phyloP scores from a whole-genome alignment of 2,797 vertebrate genomes.

The Otolemur crassicaudatus region DNA sequence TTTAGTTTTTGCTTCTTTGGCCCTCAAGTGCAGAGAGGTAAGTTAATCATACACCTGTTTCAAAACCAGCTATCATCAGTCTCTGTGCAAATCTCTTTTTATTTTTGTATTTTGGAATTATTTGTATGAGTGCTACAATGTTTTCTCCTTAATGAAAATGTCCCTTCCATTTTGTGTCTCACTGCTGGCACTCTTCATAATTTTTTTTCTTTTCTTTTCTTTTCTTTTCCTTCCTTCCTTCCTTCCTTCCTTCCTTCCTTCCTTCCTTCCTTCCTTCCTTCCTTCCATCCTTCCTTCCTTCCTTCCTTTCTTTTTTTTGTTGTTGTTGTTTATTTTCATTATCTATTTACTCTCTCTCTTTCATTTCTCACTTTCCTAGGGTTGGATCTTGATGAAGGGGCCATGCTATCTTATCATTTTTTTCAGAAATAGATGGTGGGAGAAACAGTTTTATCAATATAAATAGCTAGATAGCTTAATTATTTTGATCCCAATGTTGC shows the following conservation, averaged over 20 bases:
- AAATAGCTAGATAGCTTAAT: not conserved
- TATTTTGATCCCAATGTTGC: not conserved
- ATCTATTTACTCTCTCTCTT: not conserved
- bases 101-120: not conserved
- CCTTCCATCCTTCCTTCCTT: too few relatives aligned
- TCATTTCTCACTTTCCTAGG: conserved; percentile 3
- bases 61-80: not conserved
- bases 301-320: not conserved
- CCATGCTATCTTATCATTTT: not conserved
- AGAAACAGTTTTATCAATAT: not conserved
- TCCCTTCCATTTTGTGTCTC: not conserved
- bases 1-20: not conserved
- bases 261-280: too few relatives aligned
- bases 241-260: too few relatives aligned
- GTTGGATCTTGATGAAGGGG: not conserved
- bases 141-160: not conserved
- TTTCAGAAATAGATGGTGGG: not conserved
- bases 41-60: not conserved
- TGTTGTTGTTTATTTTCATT: not conserved
- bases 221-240: too few relatives aligned
- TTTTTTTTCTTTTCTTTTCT: not conserved
- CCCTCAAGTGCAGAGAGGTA: not conserved
- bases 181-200: not conserved
- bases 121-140: not conserved
- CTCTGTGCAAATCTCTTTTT: not conserved